Conservation (phyloP, 2,113 vertebrate genomes). For the Hyperopisus bebe region DNA sequence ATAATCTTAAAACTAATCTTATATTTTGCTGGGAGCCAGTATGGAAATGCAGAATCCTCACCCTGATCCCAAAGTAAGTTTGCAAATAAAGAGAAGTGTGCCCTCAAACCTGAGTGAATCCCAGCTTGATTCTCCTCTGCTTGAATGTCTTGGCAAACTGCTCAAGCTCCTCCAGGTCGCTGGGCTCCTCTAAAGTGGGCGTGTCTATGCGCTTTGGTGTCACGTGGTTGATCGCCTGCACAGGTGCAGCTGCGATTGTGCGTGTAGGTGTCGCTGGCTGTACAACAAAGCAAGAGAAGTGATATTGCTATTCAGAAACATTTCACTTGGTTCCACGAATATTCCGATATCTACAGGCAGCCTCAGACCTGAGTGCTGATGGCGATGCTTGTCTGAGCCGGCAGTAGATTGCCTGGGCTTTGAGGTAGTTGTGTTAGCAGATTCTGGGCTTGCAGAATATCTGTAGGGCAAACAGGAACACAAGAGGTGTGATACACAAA, state of each 20-base stretch:
- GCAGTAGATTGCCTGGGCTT: conserved; percentile 99
- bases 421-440: conserved; percentile 99
- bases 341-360: not conserved
- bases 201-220: conserved; percentile 95
- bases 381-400: conserved; percentile 92
- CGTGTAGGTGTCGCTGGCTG: conserved; percentile 96
- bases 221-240: conserved; percentile 87
- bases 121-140: conserved; percentile 98
- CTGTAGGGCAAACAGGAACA: conserved; percentile 46
- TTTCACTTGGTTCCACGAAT: not conserved
- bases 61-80: not conserved
- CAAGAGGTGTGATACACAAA: not conserved
- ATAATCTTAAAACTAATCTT: not conserved
- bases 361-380: conserved; percentile 83
- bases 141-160: conserved; percentile 99
- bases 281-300: not conserved
- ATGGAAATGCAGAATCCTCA: not conserved
- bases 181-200: conserved; percentile 94
- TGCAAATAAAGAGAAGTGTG: not conserved
- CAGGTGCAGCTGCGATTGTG: conserved; percentile 88
- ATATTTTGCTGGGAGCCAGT: not conserved
- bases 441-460: conserved; percentile 92
- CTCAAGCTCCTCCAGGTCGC: conserved; percentile 97
- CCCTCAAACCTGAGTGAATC: conserved; percentile 65
- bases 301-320: not conserved